phyloP scores from a whole-genome alignment of 2,797 vertebrate genomes.

The Hyperoplus immaculatus region DNA sequence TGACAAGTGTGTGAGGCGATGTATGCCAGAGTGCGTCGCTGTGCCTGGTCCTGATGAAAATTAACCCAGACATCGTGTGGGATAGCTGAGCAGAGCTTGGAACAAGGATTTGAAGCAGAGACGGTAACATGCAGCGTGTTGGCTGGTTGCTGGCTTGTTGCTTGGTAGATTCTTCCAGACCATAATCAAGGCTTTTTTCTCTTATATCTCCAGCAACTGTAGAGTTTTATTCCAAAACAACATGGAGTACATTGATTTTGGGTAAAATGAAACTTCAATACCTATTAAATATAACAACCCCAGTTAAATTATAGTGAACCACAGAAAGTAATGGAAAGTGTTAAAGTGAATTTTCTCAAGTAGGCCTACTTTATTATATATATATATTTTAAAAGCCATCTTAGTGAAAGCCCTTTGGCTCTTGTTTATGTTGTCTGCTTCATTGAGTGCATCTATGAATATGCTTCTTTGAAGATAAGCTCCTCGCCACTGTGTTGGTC shows the following conservation, averaged over 20 bases:
- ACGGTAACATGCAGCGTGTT: slow-evolving; percentile 22
- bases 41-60: slow-evolving; percentile 70
- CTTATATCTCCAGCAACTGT: background rate
- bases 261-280: slow-evolving; percentile 1
- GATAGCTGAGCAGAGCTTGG: slow-evolving; percentile 45
- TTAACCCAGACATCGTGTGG: slow-evolving; percentile 65
- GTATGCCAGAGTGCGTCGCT: slow-evolving; percentile 66
- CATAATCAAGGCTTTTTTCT: background rate
- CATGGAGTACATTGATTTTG: background rate
- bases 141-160: background rate
- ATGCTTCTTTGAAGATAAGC: no score
- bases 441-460: no score
- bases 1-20: slow-evolving; percentile 74
- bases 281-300: background rate
- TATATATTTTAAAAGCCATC: no score
- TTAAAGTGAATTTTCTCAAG: background rate
- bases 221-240: slow-evolving; percentile 19
- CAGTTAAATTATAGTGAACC: background rate
- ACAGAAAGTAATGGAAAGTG: background rate
- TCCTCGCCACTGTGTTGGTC: no score
- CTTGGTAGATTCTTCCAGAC: slow-evolving; percentile 26
- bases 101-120: slow-evolving; percentile 44
- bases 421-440: no score
- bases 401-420: no score
- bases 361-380: no score